phyloP scores from a whole-genome alignment of 2,797 vertebrate species.

The Onychomys arenicola region DNA sequence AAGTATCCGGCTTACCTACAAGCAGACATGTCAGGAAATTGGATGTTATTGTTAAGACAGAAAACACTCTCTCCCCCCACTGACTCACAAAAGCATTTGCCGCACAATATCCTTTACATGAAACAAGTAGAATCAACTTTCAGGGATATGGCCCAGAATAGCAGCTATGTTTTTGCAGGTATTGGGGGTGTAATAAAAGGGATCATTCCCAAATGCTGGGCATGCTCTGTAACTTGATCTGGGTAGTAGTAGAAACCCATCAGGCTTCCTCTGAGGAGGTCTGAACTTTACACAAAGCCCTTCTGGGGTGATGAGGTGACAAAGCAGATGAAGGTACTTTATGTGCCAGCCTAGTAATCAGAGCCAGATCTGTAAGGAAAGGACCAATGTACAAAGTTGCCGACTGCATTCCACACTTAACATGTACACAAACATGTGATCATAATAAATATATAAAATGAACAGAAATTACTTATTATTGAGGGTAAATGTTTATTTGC shows the following conservation, averaged over 20 bases:
- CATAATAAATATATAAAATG: neutral
- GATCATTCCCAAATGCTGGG: neutral
- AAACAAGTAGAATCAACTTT: neutral
- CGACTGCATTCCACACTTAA: neutral
- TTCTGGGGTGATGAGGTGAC: neutral
- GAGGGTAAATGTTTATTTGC: neutral
- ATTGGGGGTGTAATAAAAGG: neutral
- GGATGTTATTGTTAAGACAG: slow-evolving; percentile 52
- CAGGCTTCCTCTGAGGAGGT: neutral
- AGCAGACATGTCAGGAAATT: slow-evolving; percentile 69
- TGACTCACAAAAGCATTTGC: neutral
- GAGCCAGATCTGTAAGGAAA: neutral
- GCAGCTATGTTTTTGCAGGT: neutral
- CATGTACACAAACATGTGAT: neutral
- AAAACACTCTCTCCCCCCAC: slow-evolving; percentile 1
- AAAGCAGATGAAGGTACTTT: neutral
- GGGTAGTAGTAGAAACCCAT: neutral
- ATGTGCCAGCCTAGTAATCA: neutral
- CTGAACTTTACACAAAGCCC: neutral
- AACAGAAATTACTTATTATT: neutral
- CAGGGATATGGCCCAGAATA: neutral
- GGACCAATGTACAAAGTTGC: neutral
- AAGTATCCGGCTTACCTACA: slow-evolving; percentile 97
- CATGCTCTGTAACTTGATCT: neutral
- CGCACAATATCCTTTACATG: neutral